Evolutionary conservation across 2,113 vertebrate genomes (phyloP), one percentile per base, ranked within the genome.

Genomic region (Sula dactylatra): DNA sequence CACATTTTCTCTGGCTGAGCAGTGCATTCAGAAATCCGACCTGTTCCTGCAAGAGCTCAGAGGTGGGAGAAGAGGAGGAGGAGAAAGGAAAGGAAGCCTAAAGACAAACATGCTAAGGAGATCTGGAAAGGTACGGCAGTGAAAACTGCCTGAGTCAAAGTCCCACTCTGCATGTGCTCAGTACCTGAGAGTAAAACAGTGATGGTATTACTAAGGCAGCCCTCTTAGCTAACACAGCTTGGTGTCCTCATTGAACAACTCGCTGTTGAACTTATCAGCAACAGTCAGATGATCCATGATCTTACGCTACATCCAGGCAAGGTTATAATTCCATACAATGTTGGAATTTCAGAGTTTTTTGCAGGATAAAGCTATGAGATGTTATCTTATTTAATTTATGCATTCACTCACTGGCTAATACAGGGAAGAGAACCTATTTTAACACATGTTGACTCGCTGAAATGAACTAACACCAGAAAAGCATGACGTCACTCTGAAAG

Each of bases 191-290:
- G 22, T 45, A 56, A 64, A 93, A 64, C 19, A 58, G 24, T 7
- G 11, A 17, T 2, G 3, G 5, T 5, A 21, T 71, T 38, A 27
- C 27, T 20, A 16, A 40, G n/a, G 9, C 40, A 96, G 32, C 31
- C 27, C 44, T 64, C 61, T 45, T 32, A 42, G n/a, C 42, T 52
- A 52, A 47, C 59, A 65, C 29, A 64, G 45, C 24, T 34, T n/a
- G 13, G 25, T n/a, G 61, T 52, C 22, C 34, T 16, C 16, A 42
- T 45, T 82, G 56, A 74, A 13, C 8, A 81, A 15, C 26, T 66
- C 5, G 0, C 25, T 36, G 21, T 19, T 47, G 25, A 70, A 25
- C 18, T 55, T 52, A 67, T 18, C 32, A 26, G 20, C 1, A 2
- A n/a, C 19, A 55, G 31, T 16, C 42, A 73, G 32, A 78, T n/a